phyloP scores from a whole-genome alignment of 2,888 invertebrate genomes.

The Hirudinaria manillensis region DNA sequence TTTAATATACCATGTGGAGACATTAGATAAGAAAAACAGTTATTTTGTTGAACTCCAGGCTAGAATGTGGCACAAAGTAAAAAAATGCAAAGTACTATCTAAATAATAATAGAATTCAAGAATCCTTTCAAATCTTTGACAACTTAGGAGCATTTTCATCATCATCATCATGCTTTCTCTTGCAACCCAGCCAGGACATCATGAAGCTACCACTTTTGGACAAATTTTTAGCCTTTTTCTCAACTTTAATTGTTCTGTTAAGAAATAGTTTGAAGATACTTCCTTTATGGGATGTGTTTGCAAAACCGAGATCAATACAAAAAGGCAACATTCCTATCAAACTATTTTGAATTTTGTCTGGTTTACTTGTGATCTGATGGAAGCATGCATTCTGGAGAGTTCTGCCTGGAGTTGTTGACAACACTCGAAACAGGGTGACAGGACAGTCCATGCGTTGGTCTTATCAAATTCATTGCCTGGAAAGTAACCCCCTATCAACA shows the following conservation, averaged over 20 bases:
- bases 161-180: neutral
- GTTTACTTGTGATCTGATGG: constrained; percentile 1
- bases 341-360: neutral
- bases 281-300: no score
- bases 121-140: neutral
- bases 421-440: constrained; percentile 1
- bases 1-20: no score
- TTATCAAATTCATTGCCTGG: constrained; percentile 1
- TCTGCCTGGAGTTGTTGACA: constrained; percentile 19
- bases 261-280: no score
- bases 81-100: neutral
- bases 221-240: neutral
- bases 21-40: neutral
- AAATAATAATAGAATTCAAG: neutral
- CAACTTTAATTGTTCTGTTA: neutral
- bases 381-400: constrained; percentile 1
- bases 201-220: constrained; percentile 10
- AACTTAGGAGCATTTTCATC: neutral
- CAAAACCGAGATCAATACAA: neutral
- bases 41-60: neutral
- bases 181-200: constrained; percentile 6
- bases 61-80: neutral
- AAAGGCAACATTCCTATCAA: neutral
- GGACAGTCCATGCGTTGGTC: neutral
- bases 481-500: neutral